Conservation (phyloP, 2,113 vertebrate genomes). For the Oenanthe oenanthe region DNA sequence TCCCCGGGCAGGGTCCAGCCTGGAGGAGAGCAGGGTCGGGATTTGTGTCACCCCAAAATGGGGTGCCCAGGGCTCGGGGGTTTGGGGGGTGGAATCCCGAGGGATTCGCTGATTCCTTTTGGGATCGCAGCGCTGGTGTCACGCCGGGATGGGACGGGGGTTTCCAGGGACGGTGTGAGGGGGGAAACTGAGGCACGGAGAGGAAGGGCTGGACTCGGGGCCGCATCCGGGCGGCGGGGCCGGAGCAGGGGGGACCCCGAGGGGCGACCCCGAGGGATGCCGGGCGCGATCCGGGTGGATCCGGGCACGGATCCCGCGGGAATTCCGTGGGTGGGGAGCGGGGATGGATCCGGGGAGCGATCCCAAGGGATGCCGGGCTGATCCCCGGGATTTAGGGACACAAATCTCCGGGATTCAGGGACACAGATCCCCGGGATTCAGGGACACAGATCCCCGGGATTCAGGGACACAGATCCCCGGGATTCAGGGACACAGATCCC, state of each 20-base stretch:
- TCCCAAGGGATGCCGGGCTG: neutral
- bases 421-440: too few relatives aligned
- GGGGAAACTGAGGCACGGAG: neutral
- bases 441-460: too few relatives aligned
- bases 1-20: neutral
- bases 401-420: too few relatives aligned
- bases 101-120: neutral
- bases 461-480: too few relatives aligned
- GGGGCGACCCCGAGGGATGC: neutral
- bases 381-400: too few relatives aligned
- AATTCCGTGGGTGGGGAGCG: accelerated
- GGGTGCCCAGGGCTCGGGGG: neutral
- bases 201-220: neutral
- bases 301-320: accelerated
- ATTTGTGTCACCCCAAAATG: accelerated
- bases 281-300: accelerated
- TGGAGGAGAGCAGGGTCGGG: accelerated
- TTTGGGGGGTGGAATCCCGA: accelerated
- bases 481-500: too few relatives aligned
- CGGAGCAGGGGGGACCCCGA: neutral
- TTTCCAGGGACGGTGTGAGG: accelerated
- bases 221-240: neutral
- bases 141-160: neutral
- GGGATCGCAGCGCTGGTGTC: neutral
- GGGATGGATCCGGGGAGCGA: neutral